Evolutionary conservation across 2,113 vertebrate species (phyloP).

Genomic region (Himantopus leucocephalus): DNA sequence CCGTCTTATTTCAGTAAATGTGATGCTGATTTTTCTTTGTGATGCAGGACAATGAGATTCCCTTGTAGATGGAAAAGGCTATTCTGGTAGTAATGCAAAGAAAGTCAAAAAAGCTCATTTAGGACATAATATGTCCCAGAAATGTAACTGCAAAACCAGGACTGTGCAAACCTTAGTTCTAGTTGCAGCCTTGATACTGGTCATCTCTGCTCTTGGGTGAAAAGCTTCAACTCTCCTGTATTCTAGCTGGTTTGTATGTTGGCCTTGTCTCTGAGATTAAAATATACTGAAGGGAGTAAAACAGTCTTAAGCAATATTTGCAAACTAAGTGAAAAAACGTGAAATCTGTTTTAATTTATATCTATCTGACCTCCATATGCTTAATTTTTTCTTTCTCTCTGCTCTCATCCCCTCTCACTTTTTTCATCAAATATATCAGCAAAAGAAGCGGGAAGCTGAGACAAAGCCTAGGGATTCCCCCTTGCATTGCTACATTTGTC

Average conservation of each 20-base stretch:
- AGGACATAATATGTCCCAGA: not conserved
- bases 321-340: not conserved
- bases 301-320: not conserved
- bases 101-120: not conserved
- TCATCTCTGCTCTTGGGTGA: not conserved
- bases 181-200: not conserved
- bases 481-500: not conserved
- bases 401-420: not conserved
- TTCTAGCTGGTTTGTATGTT: not conserved
- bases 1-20: not conserved
- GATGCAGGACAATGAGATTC: not conserved
- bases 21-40: not conserved
- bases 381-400: not conserved
- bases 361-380: not conserved
- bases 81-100: not conserved
- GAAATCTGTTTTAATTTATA: not conserved
- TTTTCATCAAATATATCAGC: not conserved
- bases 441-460: not conserved
- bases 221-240: not conserved
- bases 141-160: not conserved
- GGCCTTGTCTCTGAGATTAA: not conserved
- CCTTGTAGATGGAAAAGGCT: not conserved
- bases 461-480: not conserved
- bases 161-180: not conserved
- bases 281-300: not conserved